These are phyloP conservation scores for Oscheius sp. DNA, from an alignment of 2,888 invertebrate genomes.

Conservation along the genomic window DNA sequence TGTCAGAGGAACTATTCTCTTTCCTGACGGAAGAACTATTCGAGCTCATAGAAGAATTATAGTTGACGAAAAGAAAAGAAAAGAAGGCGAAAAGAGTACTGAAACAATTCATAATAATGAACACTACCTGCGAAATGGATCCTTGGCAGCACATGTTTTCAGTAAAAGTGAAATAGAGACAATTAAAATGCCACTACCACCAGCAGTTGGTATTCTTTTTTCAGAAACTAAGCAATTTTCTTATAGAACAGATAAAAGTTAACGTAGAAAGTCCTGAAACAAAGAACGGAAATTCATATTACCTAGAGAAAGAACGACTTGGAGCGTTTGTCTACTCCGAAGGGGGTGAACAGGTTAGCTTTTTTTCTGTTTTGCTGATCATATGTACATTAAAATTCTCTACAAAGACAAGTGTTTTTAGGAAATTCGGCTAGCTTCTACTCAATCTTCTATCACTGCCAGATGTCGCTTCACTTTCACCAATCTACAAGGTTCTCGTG, in stretches of 20 bases:
- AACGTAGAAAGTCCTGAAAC: neutral
- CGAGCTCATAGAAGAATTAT: conserved; percentile 10
- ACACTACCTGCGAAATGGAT: conserved; percentile 4
- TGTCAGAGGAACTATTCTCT: conserved; percentile 16
- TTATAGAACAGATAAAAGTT: neutral
- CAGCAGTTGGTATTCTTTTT: neutral
- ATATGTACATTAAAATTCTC: no score
- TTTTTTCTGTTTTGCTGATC: neutral
- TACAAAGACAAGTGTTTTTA: no score
- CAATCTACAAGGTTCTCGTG: neutral
- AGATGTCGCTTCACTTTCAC: conserved; percentile 10
- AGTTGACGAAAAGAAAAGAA: neutral
- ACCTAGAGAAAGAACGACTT: conserved; percentile 14
- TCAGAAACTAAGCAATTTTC: neutral
- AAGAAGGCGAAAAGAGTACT: neutral
- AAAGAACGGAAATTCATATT: conserved; percentile 7
- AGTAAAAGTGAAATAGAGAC: neutral
- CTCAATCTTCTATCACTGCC: neutral
- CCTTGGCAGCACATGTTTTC: conserved; percentile 14
- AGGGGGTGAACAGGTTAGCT: conserved; percentile 2
- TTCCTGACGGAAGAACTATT: conserved; percentile 12
- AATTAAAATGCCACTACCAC: neutral
- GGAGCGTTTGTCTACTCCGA: conserved; percentile 22
- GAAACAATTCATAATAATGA: neutral
- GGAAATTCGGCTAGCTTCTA: neutral